phyloP scores from a whole-genome alignment of 1,140 invertebrate species.

The Sycophaga agraensis region DNA sequence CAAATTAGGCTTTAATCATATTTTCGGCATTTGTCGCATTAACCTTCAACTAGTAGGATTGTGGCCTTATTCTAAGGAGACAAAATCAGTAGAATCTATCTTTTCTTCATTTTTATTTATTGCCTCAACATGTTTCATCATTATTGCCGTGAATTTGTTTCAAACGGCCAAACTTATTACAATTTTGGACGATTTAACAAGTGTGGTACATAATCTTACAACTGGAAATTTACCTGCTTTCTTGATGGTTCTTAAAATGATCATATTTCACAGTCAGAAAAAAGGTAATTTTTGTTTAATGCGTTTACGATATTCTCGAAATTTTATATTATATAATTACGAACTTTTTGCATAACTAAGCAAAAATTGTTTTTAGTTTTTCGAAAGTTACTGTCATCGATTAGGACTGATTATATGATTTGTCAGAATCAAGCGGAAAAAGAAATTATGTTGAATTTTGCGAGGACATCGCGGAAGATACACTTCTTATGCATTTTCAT shows the following conservation, averaged over 20 bases:
- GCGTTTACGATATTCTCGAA: no score
- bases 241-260: constrained; percentile 12
- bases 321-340: no score
- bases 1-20: constrained; percentile 3
- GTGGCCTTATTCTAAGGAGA: constrained; percentile 8
- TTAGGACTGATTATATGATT: constrained; percentile 1
- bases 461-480: neutral
- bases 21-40: constrained; percentile 2
- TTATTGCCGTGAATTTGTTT: neutral
- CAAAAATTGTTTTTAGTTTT: no score
- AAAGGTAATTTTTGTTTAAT: constrained; percentile 17
- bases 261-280: constrained; percentile 6
- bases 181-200: constrained; percentile 21
- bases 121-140: neutral
- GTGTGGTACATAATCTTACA: constrained; percentile 23
- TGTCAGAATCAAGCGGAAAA: neutral
- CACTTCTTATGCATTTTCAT: neutral
- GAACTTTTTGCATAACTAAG: no score
- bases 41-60: constrained; percentile 13
- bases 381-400: no score
- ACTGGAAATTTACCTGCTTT: constrained; percentile 21
- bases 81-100: neutral
- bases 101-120: neutral
- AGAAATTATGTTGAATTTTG: neutral
- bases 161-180: constrained; percentile 23